Evolutionary conservation across 2,797 vertebrate species (phyloP).

Genomic region (Artibeus jamaicensis): DNA sequence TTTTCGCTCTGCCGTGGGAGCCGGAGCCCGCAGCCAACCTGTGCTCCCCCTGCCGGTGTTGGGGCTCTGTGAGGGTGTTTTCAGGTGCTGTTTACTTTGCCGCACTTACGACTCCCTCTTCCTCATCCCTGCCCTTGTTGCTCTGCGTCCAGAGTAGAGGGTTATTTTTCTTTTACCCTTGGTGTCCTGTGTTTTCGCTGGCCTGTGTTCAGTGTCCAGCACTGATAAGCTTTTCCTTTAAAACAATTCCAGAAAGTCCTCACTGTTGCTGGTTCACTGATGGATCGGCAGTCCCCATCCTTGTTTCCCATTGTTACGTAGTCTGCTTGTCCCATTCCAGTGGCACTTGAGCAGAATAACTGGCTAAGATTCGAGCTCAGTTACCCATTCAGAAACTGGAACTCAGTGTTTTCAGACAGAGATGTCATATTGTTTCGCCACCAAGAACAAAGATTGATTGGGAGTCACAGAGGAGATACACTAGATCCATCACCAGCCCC

Average conservation of each 20-base stretch:
- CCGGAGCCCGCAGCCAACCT: neutral
- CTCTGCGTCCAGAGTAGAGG: neutral
- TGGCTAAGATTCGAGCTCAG: neutral
- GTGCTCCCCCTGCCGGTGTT: accelerated
- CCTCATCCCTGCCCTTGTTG: neutral
- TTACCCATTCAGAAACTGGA: neutral
- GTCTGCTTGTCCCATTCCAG: neutral
- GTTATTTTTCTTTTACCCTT: neutral
- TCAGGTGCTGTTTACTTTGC: neutral
- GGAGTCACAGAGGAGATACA: neutral
- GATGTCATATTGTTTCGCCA: neutral
- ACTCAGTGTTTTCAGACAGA: conserved; percentile 4
- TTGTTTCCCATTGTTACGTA: neutral
- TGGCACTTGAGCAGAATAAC: neutral
- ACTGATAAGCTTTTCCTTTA: conserved; percentile 17
- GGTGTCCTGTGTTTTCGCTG: neutral
- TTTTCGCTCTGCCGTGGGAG: neutral
- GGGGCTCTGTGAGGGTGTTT: neutral
- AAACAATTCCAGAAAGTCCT: conserved; percentile 26
- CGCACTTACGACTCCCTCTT: too few species aligned
- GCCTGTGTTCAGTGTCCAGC: neutral
- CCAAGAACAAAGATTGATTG: neutral
- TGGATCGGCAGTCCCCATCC: neutral
- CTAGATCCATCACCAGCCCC: neutral
- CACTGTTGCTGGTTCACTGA: neutral